Evolutionary conservation across 2,888 invertebrate species (phyloP).

Genomic region (Andrena haemorrhoa): DNA sequence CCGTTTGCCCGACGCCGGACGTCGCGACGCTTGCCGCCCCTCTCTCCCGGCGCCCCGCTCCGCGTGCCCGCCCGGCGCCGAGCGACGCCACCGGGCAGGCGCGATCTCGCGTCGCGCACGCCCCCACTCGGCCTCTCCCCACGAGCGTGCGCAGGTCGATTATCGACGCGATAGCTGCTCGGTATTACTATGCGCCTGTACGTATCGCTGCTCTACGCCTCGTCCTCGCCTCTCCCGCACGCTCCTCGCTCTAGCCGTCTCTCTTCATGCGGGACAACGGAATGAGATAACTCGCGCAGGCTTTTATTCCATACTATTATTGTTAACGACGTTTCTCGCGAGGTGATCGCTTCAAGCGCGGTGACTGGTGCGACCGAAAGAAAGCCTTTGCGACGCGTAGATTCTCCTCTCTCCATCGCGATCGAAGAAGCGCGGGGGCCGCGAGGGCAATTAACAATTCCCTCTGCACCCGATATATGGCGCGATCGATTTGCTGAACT

Average conservation of each 20-base stretch:
- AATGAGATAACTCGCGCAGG: slow-evolving; percentile 5
- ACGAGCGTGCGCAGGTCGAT: slow-evolving; percentile 70
- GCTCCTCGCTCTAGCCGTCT: not conserved
- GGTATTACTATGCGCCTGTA: slow-evolving; percentile 47
- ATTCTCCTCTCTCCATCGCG: no score
- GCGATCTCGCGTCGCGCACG: slow-evolving; percentile 69
- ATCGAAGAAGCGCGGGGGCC: no score
- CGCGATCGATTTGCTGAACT: no score
- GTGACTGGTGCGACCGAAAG: not conserved
- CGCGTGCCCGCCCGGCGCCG: slow-evolving; percentile 14
- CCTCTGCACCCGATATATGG: no score
- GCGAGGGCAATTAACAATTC: no score
- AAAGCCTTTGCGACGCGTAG: no score
- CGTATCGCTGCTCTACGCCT: slow-evolving; percentile 1
- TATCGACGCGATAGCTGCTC: slow-evolving; percentile 54
- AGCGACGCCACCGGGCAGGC: slow-evolving; percentile 60
- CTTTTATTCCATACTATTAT: not conserved
- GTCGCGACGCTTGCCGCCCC: slow-evolving; percentile 75
- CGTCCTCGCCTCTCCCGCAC: not conserved
- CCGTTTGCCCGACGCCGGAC: slow-evolving; percentile 76
- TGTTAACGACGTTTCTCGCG: not conserved
- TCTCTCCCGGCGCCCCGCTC: slow-evolving; percentile 9
- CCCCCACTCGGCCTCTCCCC: slow-evolving; percentile 39
- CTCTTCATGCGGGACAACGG: slow-evolving; percentile 21
- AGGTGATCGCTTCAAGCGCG: not conserved